Percentiles rank a stretch among this genome's conserved stretches.
These are phyloP conservation scores for Lasioglossum vierecki DNA, from an alignment of 2,888 invertebrate species.

Conservation along the genomic window DNA sequence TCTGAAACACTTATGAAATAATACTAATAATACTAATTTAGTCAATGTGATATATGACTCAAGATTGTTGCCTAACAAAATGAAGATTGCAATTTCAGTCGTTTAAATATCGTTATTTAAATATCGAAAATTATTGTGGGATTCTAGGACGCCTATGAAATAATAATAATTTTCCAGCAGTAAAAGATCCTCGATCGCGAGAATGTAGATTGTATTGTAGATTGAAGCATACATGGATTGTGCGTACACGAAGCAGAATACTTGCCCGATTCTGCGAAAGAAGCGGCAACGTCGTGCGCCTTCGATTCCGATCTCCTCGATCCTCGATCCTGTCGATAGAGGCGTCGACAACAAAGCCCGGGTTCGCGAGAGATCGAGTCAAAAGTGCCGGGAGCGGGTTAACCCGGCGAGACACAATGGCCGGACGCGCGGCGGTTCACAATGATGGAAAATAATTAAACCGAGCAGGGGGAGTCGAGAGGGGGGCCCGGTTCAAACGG, in stretches of 20 bases:
- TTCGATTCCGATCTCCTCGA: constrained; percentile 12
- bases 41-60: not conserved
- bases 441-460: constrained; percentile 81
- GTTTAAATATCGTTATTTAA: fast-evolving
- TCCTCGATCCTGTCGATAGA: constrained; percentile 48
- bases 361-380: constrained; percentile 56
- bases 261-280: not conserved
- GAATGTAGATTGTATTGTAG: not conserved
- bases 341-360: constrained; percentile 64
- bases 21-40: not conserved
- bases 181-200: not conserved
- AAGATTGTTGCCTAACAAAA: not conserved
- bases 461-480: constrained; percentile 61
- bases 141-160: not conserved
- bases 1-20: too few relatives aligned
- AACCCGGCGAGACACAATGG: constrained; percentile 70
- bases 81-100: not conserved
- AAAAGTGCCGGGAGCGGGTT: constrained; percentile 52
- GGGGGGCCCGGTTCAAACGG: constrained; percentile 73
- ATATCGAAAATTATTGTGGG: not conserved
- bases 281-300: constrained; percentile 28
- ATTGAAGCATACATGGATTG: not conserved
- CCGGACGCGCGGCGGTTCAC: constrained; percentile 70
- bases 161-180: not conserved
- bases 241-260: not conserved